These are phyloP conservation scores for Dysmachus trigonus DNA, from an alignment of 2,888 invertebrate genomes.

Conservation along the genomic window DNA sequence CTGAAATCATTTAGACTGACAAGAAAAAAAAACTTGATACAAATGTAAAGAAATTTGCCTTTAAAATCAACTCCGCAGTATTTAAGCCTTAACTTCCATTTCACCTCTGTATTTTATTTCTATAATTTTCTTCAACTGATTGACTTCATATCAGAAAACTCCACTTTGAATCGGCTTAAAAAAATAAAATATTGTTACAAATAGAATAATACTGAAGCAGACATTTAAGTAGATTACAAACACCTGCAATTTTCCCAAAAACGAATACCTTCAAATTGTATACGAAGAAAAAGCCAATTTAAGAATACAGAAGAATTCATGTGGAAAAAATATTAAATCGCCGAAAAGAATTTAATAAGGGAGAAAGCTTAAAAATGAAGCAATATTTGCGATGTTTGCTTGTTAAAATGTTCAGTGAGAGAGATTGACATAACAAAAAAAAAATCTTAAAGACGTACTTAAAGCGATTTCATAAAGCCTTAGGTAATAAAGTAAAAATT, in stretches of 20 bases:
- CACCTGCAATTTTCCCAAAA: not conserved
- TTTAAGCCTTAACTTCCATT: too few species aligned
- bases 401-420: not conserved
- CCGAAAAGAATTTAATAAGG: not conserved
- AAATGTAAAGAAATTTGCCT: too few species aligned
- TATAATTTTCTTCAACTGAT: too few species aligned
- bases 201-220: not conserved
- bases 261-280: not conserved
- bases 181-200: not conserved
- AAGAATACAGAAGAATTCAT: not conserved
- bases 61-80: too few species aligned
- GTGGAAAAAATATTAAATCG: not conserved
- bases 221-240: not conserved
- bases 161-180: too few species aligned
- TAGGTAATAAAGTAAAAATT: too few species aligned
- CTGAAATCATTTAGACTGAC: too few species aligned
- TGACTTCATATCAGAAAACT: too few species aligned
- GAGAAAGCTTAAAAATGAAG: not conserved
- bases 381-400: not conserved
- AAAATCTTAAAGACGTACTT: not conserved
- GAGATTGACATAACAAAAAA: not conserved
- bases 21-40: too few species aligned
- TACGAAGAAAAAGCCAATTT: not conserved
- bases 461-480: too few species aligned
- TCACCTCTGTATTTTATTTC: too few species aligned